Percentiles rank a stretch among this genome's conserved stretches.
phyloP scores from a whole-genome alignment of 2,888 invertebrate species.

The Parnassius smintheus region DNA sequence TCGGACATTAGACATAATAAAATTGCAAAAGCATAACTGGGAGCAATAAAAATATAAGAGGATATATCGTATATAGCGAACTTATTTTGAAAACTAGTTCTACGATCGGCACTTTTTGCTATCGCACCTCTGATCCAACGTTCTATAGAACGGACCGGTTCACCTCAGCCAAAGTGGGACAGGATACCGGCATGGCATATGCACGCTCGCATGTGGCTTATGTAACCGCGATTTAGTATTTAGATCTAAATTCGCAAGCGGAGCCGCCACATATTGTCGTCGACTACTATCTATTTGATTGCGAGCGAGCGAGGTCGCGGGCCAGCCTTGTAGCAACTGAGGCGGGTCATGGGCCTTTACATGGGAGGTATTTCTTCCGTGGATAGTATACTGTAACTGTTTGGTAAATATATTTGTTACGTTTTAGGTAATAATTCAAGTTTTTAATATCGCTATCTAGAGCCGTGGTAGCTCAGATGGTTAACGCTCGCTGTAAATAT shows the following conservation, averaged over 20 bases:
- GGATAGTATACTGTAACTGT: background rate
- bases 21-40: background rate
- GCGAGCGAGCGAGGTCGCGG: slow-evolving; percentile 4
- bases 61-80: background rate
- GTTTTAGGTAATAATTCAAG: too few species aligned
- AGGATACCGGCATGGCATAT: slow-evolving; percentile 56
- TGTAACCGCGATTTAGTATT: slow-evolving; percentile 28
- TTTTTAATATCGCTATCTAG: too few species aligned
- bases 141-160: slow-evolving; percentile 46
- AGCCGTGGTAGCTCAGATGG: too few species aligned
- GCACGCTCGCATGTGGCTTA: slow-evolving; percentile 35
- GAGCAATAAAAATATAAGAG: slow-evolving; percentile 8
- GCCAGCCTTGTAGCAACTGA: background rate
- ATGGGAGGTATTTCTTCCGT: slow-evolving; percentile 3
- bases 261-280: slow-evolving; percentile 8
- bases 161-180: slow-evolving; percentile 69
- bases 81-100: slow-evolving; percentile 4
- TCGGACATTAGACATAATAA: background rate
- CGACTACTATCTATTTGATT: slow-evolving; percentile 10
- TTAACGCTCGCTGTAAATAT: too few species aligned
- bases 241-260: slow-evolving; percentile 14
- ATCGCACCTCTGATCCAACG: background rate
- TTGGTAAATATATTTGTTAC: too few species aligned
- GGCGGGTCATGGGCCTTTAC: slow-evolving; percentile 9
- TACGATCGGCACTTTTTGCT: slow-evolving; percentile 12